phyloP scores from a whole-genome alignment of 2,113 vertebrate genomes.

The Hydrochoerus hydrochaeris region DNA sequence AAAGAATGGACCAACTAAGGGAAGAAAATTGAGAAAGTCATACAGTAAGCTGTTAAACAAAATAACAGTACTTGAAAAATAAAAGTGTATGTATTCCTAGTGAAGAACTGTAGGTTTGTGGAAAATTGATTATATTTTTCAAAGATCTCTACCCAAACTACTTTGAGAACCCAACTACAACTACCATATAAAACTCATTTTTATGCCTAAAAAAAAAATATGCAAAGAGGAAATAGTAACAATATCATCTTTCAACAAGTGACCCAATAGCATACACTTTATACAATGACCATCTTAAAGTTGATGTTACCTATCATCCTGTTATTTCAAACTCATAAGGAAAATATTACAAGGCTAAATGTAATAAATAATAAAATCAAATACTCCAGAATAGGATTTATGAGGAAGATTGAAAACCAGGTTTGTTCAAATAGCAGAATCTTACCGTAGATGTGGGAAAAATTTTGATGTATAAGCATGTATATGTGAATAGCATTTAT shows the following conservation, averaged over 20 bases:
- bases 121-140: not conserved
- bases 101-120: not conserved
- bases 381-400: not conserved
- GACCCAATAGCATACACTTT: not conserved
- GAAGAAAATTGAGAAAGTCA: not conserved
- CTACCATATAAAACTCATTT: not conserved
- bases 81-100: not conserved
- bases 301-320: not conserved
- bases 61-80: not conserved
- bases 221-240: not conserved
- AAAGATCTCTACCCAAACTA: not conserved
- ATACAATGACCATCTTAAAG: not conserved
- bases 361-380: not conserved
- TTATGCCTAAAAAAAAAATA: not conserved
- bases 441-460: not conserved
- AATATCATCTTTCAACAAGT: not conserved
- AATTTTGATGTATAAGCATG: not conserved
- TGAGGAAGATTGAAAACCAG: not conserved
- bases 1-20: not conserved
- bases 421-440: not conserved
- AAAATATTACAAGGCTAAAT: not conserved
- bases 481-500: not conserved
- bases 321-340: not conserved
- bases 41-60: not conserved
- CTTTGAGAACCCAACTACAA: not conserved